Conservation (phyloP, 2,888 invertebrate genomes). For the Harpalus rufipes region DNA sequence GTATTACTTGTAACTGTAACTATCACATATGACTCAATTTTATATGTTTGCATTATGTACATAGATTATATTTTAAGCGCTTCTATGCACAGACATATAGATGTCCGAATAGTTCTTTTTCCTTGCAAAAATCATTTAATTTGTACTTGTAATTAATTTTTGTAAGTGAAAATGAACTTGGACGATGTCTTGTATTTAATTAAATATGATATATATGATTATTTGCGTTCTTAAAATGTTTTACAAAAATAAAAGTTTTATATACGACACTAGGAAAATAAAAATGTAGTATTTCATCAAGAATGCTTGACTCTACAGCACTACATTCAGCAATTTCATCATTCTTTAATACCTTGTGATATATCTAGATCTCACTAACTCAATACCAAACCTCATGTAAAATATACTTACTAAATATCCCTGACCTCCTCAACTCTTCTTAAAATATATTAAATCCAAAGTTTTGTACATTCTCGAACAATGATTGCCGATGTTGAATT, state of each 20-base stretch:
- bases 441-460: conserved; percentile 48
- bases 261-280: conserved; percentile 11
- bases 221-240: neutral
- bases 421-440: conserved; percentile 47
- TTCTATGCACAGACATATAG: conserved; percentile 3
- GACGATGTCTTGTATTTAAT: neutral
- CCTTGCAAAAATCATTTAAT: neutral
- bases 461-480: conserved; percentile 57
- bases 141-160: neutral
- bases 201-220: neutral
- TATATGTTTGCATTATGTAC: conserved; percentile 3
- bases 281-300: conserved; percentile 15
- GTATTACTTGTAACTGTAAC: conserved; percentile 38
- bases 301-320: conserved; percentile 27
- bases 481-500: conserved; percentile 47
- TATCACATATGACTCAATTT: conserved; percentile 41
- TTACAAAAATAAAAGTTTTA: conserved; percentile 9
- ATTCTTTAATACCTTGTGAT: conserved; percentile 63
- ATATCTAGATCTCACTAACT: conserved; percentile 57
- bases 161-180: neutral
- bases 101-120: neutral
- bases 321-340: conserved; percentile 29
- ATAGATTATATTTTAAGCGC: conserved; percentile 11
- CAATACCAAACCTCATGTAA: conserved; percentile 54
- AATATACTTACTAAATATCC: conserved; percentile 53